Conservation (phyloP, 2,888 invertebrate genomes). For the Zaprionus bogoriensis region DNA sequence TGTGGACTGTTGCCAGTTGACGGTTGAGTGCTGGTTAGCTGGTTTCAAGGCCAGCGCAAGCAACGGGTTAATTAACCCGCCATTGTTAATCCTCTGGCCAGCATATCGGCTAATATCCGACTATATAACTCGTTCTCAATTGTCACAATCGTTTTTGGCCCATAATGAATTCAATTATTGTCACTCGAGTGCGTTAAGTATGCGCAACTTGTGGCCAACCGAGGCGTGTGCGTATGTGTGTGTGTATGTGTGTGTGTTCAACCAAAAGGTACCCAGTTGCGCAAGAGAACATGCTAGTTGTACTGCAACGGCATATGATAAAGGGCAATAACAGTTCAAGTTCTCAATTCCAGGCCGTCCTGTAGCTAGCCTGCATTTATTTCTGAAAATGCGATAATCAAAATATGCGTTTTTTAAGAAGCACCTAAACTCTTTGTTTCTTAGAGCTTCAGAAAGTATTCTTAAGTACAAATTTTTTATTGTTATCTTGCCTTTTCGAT, state of each 20-base stretch:
- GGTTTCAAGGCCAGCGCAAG: slow-evolving; percentile 72
- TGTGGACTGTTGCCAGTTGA: neutral
- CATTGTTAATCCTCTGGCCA: slow-evolving; percentile 71
- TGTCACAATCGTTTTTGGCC: slow-evolving; percentile 59
- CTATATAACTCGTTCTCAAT: slow-evolving; percentile 52
- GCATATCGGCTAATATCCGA: slow-evolving; percentile 57
- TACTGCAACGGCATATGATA: neutral
- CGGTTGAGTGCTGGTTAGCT: slow-evolving; percentile 6
- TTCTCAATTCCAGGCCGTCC: neutral
- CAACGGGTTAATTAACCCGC: slow-evolving; percentile 79
- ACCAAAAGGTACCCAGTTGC: slow-evolving; percentile 12
- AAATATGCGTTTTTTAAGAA: too few relatives aligned
- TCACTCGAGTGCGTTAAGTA: slow-evolving; percentile 77
- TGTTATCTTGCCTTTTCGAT: too few relatives aligned
- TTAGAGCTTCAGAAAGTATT: too few relatives aligned
- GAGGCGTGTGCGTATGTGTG: neutral
- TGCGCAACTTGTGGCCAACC: slow-evolving; percentile 62
- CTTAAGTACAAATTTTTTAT: too few relatives aligned
- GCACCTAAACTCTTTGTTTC: too few relatives aligned
- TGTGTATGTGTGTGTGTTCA: slow-evolving; percentile 2
- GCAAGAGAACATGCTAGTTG: neutral
- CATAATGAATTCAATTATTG: slow-evolving; percentile 79
- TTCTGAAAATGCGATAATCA: too few relatives aligned
- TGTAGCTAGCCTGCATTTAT: too few relatives aligned
- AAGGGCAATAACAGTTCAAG: too few relatives aligned